Evolutionary conservation across 2,888 invertebrate genomes (phyloP).

Genomic region (Plagiodera versicolora): DNA sequence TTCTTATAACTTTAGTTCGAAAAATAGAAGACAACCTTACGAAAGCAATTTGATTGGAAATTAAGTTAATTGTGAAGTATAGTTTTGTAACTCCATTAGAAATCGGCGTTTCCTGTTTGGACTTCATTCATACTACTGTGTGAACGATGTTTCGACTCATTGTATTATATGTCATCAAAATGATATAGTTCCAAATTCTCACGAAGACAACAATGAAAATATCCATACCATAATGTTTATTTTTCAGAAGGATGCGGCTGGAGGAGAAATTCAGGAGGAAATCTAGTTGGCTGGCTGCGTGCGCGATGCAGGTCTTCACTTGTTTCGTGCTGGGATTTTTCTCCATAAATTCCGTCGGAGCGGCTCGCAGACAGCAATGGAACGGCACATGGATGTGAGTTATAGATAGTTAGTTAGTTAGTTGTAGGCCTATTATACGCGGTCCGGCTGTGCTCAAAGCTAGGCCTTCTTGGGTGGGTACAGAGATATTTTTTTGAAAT

Average conservation of each 20-base stretch:
- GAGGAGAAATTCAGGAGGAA: conserved; percentile 40
- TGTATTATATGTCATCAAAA: no score
- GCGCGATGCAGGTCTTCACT: conserved; percentile 36
- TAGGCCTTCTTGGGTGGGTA: background rate
- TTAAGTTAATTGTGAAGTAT: no score
- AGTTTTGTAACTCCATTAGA: no score
- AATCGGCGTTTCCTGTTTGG: no score
- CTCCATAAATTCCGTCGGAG: conserved; percentile 40
- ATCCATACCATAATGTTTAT: background rate
- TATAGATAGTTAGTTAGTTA: no score
- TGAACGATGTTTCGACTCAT: no score
- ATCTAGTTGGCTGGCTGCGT: conserved; percentile 32
- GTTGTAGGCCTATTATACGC: background rate
- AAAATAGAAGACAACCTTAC: no score
- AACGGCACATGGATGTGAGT: conserved; percentile 49
- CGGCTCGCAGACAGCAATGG: conserved; percentile 40
- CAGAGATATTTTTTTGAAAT: no score
- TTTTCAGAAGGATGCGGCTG: conserved; percentile 37
- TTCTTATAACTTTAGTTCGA: no score
- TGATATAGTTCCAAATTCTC: no score
- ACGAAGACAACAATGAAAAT: background rate
- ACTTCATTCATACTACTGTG: no score
- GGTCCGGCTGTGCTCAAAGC: background rate
- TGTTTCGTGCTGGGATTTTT: conserved; percentile 40
- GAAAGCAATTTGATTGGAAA: no score